Evolutionary conservation across 2,113 vertebrate species (phyloP).

Genomic region (Chrysochloris asiatica): DNA sequence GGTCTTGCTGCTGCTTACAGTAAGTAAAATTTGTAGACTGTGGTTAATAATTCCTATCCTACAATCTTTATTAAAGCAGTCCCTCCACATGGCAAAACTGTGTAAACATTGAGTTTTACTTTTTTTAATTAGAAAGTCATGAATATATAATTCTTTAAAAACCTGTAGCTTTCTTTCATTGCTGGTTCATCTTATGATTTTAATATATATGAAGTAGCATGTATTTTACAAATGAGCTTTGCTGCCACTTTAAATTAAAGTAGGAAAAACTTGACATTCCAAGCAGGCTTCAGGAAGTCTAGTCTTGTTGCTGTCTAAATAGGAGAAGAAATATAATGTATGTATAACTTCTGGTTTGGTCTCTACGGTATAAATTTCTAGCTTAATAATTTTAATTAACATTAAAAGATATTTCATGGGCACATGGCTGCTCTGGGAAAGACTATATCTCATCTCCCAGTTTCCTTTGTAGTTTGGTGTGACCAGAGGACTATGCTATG

Average conservation of each 20-base stretch:
- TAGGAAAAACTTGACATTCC: neutral
- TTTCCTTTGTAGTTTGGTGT: neutral
- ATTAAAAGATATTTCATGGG: neutral
- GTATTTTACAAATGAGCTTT: slow-evolving; percentile 10
- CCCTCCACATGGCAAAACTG: neutral
- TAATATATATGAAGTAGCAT: neutral
- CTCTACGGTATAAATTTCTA: neutral
- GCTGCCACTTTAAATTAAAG: neutral
- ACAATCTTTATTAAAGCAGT: neutral
- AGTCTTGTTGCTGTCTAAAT: neutral
- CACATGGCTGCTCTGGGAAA: neutral
- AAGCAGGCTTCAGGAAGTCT: neutral
- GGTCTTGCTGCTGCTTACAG: neutral
- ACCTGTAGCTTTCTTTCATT: neutral
- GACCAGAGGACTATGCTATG: neutral
- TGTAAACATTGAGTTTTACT: neutral
- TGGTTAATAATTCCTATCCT: neutral
- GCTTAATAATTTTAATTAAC: neutral
- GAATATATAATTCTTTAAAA: slow-evolving; percentile 1
- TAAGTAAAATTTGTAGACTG: neutral
- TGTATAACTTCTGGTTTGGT: neutral
- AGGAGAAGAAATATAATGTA: neutral
- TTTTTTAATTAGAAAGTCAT: neutral
- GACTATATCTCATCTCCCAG: neutral
- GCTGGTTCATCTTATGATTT: neutral